A percentile compares a stretch with the other conserved stretches of the same genome.
Conservation (phyloP, 2,888 invertebrate genomes). For the Pristionchus entomophagus region DNA sequence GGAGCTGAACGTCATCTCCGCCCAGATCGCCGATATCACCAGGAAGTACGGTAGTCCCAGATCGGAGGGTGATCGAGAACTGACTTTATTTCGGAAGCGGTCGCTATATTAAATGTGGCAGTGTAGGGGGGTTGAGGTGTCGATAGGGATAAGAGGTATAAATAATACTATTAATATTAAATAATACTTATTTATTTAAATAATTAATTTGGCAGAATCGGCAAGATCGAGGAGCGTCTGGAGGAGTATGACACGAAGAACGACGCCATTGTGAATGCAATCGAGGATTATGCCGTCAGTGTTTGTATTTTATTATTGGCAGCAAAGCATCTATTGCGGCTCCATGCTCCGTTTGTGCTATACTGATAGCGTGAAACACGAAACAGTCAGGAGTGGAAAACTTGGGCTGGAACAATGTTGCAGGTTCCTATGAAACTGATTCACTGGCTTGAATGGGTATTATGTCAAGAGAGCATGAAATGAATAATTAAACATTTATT, state of each 20-base stretch:
- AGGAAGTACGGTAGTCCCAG: constrained; percentile 1
- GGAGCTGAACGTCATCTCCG: constrained; percentile 56
- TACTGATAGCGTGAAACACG: no score
- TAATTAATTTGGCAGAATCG: constrained; percentile 38
- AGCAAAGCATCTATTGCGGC: no score
- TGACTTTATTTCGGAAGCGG: neutral
- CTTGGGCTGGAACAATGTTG: no score
- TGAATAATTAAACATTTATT: no score
- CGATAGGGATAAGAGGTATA: neutral
- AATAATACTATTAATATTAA: no score
- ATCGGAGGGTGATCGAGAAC: neutral
- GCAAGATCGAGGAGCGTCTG: constrained; percentile 86
- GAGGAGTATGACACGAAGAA: constrained; percentile 87
- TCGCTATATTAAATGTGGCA: neutral
- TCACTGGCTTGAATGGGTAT: no score
- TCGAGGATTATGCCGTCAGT: constrained; percentile 72
- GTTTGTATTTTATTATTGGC: no score
- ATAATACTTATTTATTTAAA: no score
- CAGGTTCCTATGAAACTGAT: no score
- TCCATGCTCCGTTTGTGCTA: no score
- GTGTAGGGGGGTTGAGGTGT: neutral
- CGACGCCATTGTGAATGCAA: constrained; percentile 82
- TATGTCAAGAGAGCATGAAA: no score
- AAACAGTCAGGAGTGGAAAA: no score
- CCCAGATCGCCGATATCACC: constrained; percentile 6